Evolutionary conservation across 2,888 invertebrate species (phyloP).

Genomic region (Yponomeuta cagnagella): DNA sequence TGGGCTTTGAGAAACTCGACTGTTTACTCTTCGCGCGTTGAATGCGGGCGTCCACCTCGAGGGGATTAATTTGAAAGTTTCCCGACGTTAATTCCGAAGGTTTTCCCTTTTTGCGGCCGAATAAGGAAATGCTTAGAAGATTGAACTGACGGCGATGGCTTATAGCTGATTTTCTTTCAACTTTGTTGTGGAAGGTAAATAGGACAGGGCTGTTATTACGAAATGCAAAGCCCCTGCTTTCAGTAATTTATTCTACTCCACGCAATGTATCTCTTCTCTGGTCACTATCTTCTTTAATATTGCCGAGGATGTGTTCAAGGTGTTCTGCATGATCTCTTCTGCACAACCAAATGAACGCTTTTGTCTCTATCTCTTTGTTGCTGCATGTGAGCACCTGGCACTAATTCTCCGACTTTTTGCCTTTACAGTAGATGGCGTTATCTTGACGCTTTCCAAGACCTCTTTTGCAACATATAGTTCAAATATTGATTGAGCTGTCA

Average conservation of each 20-base stretch:
- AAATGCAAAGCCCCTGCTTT: too few species aligned
- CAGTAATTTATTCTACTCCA: too few species aligned
- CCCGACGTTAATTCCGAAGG: constrained; percentile 51
- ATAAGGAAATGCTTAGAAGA: constrained; percentile 36
- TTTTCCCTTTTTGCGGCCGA: constrained; percentile 55
- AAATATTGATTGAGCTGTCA: neutral
- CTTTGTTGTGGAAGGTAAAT: neutral
- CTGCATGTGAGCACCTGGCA: too few species aligned
- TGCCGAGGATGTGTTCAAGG: too few species aligned
- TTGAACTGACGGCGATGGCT: constrained; percentile 38
- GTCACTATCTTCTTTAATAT: too few species aligned
- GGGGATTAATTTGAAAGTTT: constrained; percentile 65
- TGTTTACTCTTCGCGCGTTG: constrained; percentile 53
- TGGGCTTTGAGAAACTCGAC: constrained; percentile 31
- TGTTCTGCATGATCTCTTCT: too few species aligned
- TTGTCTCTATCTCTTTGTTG: too few species aligned
- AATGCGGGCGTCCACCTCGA: constrained; percentile 50
- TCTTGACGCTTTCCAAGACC: neutral
- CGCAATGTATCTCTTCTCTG: too few species aligned
- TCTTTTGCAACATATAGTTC: neutral
- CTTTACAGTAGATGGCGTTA: neutral
- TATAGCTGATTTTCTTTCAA: constrained; percentile 7
- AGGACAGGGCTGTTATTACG: too few species aligned
- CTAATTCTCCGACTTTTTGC: too few species aligned
- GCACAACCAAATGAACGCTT: too few species aligned